Conservation (phyloP, 2,888 invertebrate genomes). For the Rotaria magnacalcarata region DNA sequence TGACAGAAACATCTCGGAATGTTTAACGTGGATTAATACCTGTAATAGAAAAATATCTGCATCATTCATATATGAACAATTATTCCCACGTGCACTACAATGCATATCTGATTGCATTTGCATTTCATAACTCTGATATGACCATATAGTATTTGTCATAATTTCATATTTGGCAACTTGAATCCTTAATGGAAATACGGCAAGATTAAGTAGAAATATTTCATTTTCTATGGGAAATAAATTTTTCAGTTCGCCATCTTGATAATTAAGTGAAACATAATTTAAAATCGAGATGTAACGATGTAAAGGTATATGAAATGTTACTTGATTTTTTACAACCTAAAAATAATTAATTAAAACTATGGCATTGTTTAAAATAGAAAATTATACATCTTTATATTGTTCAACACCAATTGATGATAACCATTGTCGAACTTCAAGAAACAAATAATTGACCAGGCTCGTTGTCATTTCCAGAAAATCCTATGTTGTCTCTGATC, state of each 20-base stretch:
- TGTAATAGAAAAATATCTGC: background rate
- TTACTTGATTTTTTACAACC: background rate
- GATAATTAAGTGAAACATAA: background rate
- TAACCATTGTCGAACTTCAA: background rate
- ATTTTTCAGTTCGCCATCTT: background rate
- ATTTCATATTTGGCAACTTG: background rate
- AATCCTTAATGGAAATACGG: background rate
- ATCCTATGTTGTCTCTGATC: background rate
- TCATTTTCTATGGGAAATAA: background rate
- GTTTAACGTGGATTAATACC: background rate
- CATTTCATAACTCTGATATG: background rate
- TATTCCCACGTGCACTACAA: background rate
- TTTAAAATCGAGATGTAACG: background rate
- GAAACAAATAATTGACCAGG: background rate
- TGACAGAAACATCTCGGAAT: background rate
- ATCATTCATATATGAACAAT: slow-evolving; percentile 4
- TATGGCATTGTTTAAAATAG: background rate
- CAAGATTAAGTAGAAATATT: background rate
- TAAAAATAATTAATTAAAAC: background rate
- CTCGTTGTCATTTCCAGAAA: background rate
- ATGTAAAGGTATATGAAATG: slow-evolving; percentile 6
- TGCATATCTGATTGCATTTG: background rate
- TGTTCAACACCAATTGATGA: background rate
- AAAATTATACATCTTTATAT: background rate
- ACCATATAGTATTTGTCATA: background rate